Base-by-base conservation (phyloP, 2,888 invertebrate genomes). In the Caenorhabditis auriculariae region DNA sequence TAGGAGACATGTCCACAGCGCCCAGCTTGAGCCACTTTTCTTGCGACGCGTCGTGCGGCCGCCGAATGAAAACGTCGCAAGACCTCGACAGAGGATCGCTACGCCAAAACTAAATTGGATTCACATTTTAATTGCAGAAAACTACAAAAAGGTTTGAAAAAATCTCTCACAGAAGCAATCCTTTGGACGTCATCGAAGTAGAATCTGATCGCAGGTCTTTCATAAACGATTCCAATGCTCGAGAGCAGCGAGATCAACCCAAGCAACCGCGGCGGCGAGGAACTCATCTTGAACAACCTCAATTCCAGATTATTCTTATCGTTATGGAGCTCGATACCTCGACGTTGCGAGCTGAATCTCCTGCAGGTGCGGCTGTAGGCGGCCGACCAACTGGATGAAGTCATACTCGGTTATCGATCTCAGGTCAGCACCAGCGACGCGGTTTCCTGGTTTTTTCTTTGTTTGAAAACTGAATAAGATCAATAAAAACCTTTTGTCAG, bases 271-370 rank as follows among this genome's bases (percentile, higher is more conserved):
- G 66, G 57, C 4, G 68, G 56, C 17, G 54, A 45, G 3, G 57
- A 42, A 28, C 43, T 59, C 9, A 56, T 54, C 47, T 64, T 60
- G 62, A 72, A 72, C 19, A 67, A 48, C 52, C 72, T 72, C 50
- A 26, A 54, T 24, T 1, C 23, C 17, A 23, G 32, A 24, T 17
- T 19, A 12, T 15, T 38, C 3, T 15, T 6, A 47, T n/a, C n/a
- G 3, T 21, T 37, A 27, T 27, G 23, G 15, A 43, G 12, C 23
- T 26, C 37, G 23, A 24, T 41, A 69, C 72, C 66, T 67, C 0
- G 67, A 65, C n/a, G 72, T 69, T 6, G 59, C 49, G 35, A 72
- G 43, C 39, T 72, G 72, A 24, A 72, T 55, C 48, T 69, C 69
- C 45, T 67, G 65, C 9, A 72, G 52, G 48, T 66, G 61, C 19